Percentiles rank a stretch among this genome's conserved stretches.
These are phyloP conservation scores for Euura lappo DNA, from an alignment of 1,140 invertebrate genomes.

Conservation along the genomic window DNA sequence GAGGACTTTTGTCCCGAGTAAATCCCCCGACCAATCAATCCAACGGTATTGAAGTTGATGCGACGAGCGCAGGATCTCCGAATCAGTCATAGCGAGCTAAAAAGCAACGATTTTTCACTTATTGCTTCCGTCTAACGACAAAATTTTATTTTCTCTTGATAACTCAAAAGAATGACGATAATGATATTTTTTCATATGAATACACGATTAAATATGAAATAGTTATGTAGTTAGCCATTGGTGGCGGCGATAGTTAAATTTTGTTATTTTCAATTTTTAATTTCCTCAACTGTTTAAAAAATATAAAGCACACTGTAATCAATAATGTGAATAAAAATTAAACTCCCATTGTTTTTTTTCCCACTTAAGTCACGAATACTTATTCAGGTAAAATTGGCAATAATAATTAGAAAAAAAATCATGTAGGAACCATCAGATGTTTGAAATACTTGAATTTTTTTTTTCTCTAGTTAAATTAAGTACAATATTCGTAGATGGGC, in stretches of 20 bases:
- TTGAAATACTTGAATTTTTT: too few species aligned
- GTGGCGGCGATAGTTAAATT: constrained; percentile 4
- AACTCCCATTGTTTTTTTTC: too few species aligned
- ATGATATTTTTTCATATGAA: constrained; percentile 17
- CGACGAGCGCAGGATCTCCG: background rate
- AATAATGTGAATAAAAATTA: too few species aligned
- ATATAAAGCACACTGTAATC: too few species aligned
- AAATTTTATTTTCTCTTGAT: constrained; percentile 14
- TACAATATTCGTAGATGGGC: too few species aligned
- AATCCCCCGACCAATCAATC: background rate
- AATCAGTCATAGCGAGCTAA: constrained; percentile 22
- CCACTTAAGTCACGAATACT: too few species aligned
- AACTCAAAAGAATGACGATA: background rate
- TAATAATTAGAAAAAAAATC: too few species aligned
- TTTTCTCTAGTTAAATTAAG: too few species aligned
- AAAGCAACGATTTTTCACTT: constrained; percentile 17
- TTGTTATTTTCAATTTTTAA: too few species aligned
- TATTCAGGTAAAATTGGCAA: too few species aligned
- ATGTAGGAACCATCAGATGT: too few species aligned
- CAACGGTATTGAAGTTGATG: background rate
- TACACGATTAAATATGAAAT: constrained; percentile 19
- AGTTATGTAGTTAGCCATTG: background rate
- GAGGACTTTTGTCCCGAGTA: background rate
- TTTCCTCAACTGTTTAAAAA: too few species aligned
- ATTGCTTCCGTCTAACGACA: background rate